A percentile compares a stretch with the other conserved stretches of the same genome.
phyloP scores from a whole-genome alignment of 92 coral and sea anemone genomes.

The Hydrozoanthus gracilis region DNA sequence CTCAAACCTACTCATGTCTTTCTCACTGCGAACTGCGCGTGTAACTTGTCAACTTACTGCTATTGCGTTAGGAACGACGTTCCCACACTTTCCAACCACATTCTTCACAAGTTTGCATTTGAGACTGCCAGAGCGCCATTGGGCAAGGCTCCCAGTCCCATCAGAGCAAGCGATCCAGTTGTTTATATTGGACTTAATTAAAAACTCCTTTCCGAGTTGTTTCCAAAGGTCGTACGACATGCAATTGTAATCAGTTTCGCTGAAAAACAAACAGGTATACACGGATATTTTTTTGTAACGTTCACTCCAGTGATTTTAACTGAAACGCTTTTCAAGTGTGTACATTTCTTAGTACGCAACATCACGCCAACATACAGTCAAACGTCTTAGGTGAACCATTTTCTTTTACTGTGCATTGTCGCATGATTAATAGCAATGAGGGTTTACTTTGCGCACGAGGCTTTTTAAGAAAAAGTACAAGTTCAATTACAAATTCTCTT shows the following conservation, averaged over 20 bases:
- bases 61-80: slow-evolving; percentile 28
- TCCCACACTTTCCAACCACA: slow-evolving; percentile 2
- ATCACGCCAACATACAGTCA: not conserved
- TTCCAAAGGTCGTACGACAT: slow-evolving; percentile 39
- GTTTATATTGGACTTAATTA: slow-evolving; percentile 27
- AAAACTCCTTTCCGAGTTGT: slow-evolving; percentile 15
- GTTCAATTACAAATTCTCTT: not conserved
- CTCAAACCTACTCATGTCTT: no score
- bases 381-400: not conserved
- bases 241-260: slow-evolving; percentile 38
- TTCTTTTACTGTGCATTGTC: not conserved
- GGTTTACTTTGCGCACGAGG: not conserved
- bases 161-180: slow-evolving; percentile 41
- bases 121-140: slow-evolving; percentile 24
- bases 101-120: slow-evolving; percentile 25
- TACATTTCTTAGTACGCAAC: not conserved
- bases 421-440: not conserved
- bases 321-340: not conserved
- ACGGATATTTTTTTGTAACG: not conserved
- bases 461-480: not conserved
- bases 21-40: no score
- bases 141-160: slow-evolving; percentile 22
- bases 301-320: not conserved
- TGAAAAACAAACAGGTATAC: not conserved
- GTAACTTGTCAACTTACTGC: not conserved